Evolutionary conservation across 1,140 invertebrate species (phyloP).

Genomic region (Tachypleus tridentatus): DNA sequence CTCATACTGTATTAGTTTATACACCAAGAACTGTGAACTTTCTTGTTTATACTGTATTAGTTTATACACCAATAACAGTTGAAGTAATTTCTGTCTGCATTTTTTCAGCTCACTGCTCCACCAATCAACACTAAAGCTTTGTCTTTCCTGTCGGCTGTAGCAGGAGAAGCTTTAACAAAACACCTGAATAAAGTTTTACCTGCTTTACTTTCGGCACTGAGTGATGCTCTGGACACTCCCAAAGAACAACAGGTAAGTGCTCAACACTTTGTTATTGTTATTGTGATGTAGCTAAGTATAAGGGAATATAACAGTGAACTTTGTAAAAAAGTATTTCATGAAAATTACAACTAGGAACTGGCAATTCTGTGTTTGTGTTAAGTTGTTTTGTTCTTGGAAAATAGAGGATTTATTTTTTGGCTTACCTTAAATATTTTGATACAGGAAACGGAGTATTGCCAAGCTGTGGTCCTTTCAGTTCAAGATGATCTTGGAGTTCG

Average conservation of each 20-base stretch:
- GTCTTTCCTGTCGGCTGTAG: conserved; percentile 80
- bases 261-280: neutral
- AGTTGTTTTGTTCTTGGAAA: too few species aligned
- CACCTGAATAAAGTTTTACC: conserved; percentile 84
- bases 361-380: too few species aligned
- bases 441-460: conserved; percentile 79
- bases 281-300: too few species aligned
- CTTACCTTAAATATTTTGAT: conserved; percentile 1
- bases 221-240: conserved; percentile 42
- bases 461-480: conserved; percentile 81
- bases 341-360: too few species aligned
- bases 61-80: too few species aligned
- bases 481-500: conserved; percentile 73
- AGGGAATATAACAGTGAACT: too few species aligned
- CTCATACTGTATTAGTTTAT: too few species aligned
- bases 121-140: conserved; percentile 84
- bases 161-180: conserved; percentile 80
- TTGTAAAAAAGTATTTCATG: too few species aligned
- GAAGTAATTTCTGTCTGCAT: too few species aligned
- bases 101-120: conserved; percentile 57
- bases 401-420: too few species aligned
- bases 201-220: conserved; percentile 67
- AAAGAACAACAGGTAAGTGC: conserved; percentile 49
- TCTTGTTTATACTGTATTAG: too few species aligned
- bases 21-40: too few species aligned